These are phyloP conservation scores for Sesia bembeciformis DNA, from an alignment of 2,888 invertebrate species.

Conservation along the genomic window DNA sequence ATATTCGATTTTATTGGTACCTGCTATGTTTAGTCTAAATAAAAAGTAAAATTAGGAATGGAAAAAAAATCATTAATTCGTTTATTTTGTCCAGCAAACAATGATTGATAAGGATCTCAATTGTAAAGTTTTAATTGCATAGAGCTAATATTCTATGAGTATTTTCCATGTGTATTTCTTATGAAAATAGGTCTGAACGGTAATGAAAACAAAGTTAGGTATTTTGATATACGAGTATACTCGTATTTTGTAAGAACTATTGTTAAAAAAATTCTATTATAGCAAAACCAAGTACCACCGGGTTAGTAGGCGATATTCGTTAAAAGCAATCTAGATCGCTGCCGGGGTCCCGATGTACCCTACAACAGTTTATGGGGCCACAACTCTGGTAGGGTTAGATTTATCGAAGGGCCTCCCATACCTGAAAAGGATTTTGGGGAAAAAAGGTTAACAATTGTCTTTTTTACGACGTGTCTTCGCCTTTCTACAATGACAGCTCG, in stretches of 20 bases:
- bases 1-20: too few species aligned
- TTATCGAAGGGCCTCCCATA: slow-evolving; percentile 41
- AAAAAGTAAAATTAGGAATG: too few species aligned
- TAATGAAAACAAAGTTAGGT: too few species aligned
- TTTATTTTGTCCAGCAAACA: not conserved
- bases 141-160: too few species aligned
- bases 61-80: too few species aligned
- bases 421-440: slow-evolving; percentile 35
- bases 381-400: slow-evolving; percentile 52
- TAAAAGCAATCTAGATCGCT: slow-evolving; percentile 57
- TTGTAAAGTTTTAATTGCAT: too few species aligned
- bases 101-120: not conserved
- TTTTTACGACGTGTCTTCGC: not conserved
- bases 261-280: slow-evolving; percentile 16
- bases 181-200: too few species aligned
- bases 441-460: slow-evolving; percentile 14
- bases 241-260: too few species aligned
- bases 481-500: not conserved
- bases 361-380: slow-evolving; percentile 39
- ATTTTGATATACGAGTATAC: too few species aligned
- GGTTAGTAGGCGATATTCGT: slow-evolving; percentile 36
- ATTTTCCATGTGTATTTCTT: too few species aligned
- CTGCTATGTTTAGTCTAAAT: too few species aligned
- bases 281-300: too few species aligned
- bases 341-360: slow-evolving; percentile 27